These are phyloP conservation scores for Poecilia latipinna DNA, from an alignment of 2,113 vertebrate species.

Conservation along the genomic window DNA sequence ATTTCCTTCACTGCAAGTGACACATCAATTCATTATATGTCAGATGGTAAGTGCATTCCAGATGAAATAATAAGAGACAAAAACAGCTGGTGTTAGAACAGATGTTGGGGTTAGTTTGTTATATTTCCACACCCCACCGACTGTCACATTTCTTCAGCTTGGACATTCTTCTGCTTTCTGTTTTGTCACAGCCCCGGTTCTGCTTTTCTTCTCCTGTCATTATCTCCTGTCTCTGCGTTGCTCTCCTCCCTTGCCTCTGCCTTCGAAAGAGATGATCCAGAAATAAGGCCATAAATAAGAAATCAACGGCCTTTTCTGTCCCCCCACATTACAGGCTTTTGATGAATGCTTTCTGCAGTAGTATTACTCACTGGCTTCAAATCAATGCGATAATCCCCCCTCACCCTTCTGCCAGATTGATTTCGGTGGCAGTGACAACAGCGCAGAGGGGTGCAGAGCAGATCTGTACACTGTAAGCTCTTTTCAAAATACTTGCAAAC, in stretches of 20 bases:
- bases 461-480: slow-evolving; percentile 59
- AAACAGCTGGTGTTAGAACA: slow-evolving; percentile 22
- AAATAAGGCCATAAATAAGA: slow-evolving; percentile 86
- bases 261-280: slow-evolving; percentile 71
- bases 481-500: slow-evolving; percentile 77
- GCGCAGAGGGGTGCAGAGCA: slow-evolving; percentile 38
- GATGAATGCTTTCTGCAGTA: slow-evolving; percentile 81
- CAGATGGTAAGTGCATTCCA: neutral
- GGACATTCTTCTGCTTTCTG: slow-evolving; percentile 50
- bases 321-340: slow-evolving; percentile 76
- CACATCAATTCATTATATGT: neutral
- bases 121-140: slow-evolving; percentile 30
- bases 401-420: slow-evolving; percentile 80
- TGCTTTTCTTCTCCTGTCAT: slow-evolving; percentile 56
- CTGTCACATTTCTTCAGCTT: slow-evolving; percentile 44
- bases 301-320: slow-evolving; percentile 82
- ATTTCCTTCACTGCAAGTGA: neutral
- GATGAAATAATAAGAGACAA: neutral
- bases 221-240: slow-evolving; percentile 42
- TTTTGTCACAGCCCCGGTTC: slow-evolving; percentile 71
- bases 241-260: slow-evolving; percentile 46
- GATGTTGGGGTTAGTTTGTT: neutral
- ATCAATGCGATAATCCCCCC: slow-evolving; percentile 83
- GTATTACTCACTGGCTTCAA: slow-evolving; percentile 84
- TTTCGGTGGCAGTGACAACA: slow-evolving; percentile 71